Evolutionary conservation across 1,140 invertebrate genomes (phyloP).

Genomic region (Ceratina calcarata): DNA sequence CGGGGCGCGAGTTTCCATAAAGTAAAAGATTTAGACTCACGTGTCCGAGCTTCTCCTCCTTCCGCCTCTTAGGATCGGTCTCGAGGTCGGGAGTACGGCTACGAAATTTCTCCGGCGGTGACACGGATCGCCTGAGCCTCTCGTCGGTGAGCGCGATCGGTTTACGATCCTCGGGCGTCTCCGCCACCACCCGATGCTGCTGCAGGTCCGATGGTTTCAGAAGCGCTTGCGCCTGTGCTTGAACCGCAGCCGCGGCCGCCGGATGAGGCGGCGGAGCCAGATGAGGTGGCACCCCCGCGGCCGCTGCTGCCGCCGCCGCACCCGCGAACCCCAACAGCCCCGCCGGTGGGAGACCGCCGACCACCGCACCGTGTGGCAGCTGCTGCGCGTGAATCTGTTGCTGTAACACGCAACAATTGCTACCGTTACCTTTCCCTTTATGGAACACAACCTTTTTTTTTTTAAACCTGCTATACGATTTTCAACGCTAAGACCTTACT

Average conservation of each 20-base stretch:
- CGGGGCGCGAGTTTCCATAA: neutral
- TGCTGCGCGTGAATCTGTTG: constrained; percentile 95
- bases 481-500: neutral
- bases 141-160: constrained; percentile 74
- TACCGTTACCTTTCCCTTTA: neutral
- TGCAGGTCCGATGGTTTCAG: constrained; percentile 75
- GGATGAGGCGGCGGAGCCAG: constrained; percentile 72
- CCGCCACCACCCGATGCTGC: constrained; percentile 71
- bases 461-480: neutral
- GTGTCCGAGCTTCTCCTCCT: constrained; percentile 80
- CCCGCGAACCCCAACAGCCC: constrained; percentile 77
- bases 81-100: constrained; percentile 79
- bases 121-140: constrained; percentile 81
- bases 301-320: constrained; percentile 73
- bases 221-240: constrained; percentile 73
- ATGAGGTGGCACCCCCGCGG: constrained; percentile 75
- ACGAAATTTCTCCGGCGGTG: constrained; percentile 82
- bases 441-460: neutral
- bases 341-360: constrained; percentile 81
- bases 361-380: constrained; percentile 87
- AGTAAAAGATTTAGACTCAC: constrained; percentile 67
- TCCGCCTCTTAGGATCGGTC: constrained; percentile 78
- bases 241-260: constrained; percentile 69
- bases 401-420: constrained; percentile 76
- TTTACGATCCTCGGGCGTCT: constrained; percentile 76